phyloP scores from a whole-genome alignment of 1,140 invertebrate genomes.

The Gonioctena quinquepunctata region DNA sequence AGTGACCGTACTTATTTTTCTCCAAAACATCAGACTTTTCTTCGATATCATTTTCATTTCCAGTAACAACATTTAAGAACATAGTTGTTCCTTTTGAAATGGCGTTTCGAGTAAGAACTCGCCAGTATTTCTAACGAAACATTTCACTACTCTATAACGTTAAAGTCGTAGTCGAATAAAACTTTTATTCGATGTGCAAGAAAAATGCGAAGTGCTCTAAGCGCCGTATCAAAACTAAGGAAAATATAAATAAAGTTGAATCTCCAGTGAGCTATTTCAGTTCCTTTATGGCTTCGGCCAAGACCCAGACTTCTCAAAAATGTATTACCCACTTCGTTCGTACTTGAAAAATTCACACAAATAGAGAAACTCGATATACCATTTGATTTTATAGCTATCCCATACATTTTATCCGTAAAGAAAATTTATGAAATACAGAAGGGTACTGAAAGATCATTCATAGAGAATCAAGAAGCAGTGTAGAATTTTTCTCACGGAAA shows the following conservation, averaged over 20 bases:
- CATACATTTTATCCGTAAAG: too few species aligned
- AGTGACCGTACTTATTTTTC: too few species aligned
- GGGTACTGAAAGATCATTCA: too few species aligned
- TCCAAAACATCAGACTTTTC: too few species aligned
- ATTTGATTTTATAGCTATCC: not conserved
- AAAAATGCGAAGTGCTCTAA: slow-evolving; percentile 11
- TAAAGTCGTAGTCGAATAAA: slow-evolving; percentile 4
- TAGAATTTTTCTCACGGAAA: too few species aligned
- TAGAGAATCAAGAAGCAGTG: too few species aligned
- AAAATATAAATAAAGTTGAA: slow-evolving; percentile 13
- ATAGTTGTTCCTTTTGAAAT: too few species aligned
- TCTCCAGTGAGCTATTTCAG: slow-evolving; percentile 3
- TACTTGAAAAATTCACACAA: not conserved
- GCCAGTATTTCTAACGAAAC: not conserved
- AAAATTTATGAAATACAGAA: too few species aligned
- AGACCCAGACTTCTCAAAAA: slow-evolving; percentile 1
- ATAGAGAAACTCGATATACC: not conserved
- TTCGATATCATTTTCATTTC: too few species aligned
- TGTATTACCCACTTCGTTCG: slow-evolving; percentile 8
- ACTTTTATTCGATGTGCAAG: slow-evolving; percentile 13
- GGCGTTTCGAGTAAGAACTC: not conserved
- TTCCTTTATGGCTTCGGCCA: not conserved
- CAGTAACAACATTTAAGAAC: too few species aligned
- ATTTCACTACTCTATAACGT: not conserved
- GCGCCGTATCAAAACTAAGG: slow-evolving; percentile 12